A percentile compares a stretch with the other conserved stretches of the same genome.
These are phyloP conservation scores for Rhinatrema bivittatum DNA, from an alignment of 2,797 vertebrate genomes.

Conservation along the genomic window DNA sequence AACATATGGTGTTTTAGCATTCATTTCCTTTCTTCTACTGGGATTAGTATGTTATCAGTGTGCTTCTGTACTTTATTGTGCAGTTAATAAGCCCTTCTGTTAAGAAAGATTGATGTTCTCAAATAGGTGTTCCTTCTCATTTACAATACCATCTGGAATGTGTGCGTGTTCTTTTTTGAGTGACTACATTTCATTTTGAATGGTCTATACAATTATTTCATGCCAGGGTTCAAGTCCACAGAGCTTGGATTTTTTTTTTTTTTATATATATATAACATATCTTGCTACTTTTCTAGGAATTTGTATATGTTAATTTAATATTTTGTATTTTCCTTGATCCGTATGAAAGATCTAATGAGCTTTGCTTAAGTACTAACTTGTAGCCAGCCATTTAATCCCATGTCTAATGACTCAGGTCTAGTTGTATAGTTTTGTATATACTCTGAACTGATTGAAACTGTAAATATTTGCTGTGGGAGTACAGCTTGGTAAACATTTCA, in stretches of 20 bases:
- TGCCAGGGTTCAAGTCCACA: constrained; percentile 1
- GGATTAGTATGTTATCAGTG: constrained; percentile 39
- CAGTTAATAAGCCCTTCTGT: constrained; percentile 44
- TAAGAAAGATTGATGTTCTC: constrained; percentile 36
- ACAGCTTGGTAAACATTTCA: too few species aligned
- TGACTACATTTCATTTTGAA: constrained; percentile 35
- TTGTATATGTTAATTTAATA: too few species aligned
- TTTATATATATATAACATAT: too few species aligned
- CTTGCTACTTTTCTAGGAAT: too few species aligned
- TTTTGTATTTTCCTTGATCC: too few species aligned
- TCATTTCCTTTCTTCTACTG: constrained; percentile 27
- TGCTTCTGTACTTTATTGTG: constrained; percentile 40
- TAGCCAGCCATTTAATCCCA: too few species aligned
- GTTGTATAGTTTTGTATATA: constrained; percentile 24
- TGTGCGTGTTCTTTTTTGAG: constrained; percentile 13
- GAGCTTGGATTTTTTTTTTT: too few species aligned
- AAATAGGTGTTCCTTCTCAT: constrained; percentile 26
- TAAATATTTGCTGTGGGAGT: too few species aligned
- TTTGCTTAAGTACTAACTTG: too few species aligned
- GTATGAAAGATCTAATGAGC: too few species aligned
- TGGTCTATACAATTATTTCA: constrained; percentile 22
- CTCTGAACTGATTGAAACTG: constrained; percentile 19
- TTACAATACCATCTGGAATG: constrained; percentile 41
- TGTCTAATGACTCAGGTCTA: constrained; percentile 16
- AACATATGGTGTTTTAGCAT: constrained; percentile 29